Evolutionary conservation across 2,888 invertebrate species (phyloP), one percentile per base, ranked within the genome.

Genomic region (Drosophila diplacantha): DNA sequence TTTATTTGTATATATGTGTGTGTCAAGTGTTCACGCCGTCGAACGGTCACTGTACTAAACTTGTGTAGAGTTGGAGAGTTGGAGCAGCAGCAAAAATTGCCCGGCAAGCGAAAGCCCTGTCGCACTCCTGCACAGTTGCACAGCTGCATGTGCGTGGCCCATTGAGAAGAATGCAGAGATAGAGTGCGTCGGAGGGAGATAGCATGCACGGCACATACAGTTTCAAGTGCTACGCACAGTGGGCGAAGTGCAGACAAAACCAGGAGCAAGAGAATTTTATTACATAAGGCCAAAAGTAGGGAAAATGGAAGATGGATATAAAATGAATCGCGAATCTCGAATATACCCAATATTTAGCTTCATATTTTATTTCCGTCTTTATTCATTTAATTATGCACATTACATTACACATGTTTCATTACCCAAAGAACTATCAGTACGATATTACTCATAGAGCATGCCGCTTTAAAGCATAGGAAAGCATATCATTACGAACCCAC

Each of bases 131-230:
- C 44, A 29, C 29, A 20, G 22, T 44, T 18, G 29, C 32, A 20
- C 44, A 60, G 60, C 20, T 60, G 61, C 61, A 60, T 59, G 59
- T 46, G 59, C 59, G 46, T 52, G 61, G 32, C 61, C 61, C 65
- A 65, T 62, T 65, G 62, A 62, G 41, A 47, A 56, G 41, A 46
- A 56, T 43, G 71, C 63, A 72, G 62, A 59, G 63, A 63, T 50
- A 63, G 41, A 41, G 31, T 16, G 24, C 9, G 50, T 16, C 16
- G 14, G 43, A 61, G 61, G 12, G 52, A 64, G 64, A 61, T n/a
- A 35, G 51, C 35, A 50, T 8, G 41, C 34, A n/a, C 20, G 50
- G 24, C 16, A 58, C 58, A 59, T 24, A 59, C 60, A 63, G 64
- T 63, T 61, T 29, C 64, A 43, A 63, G 64, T 34, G 16, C 24